Evolutionary conservation across 2,113 vertebrate genomes (phyloP), one percentile per base, ranked within the genome.

Genomic region (Perognathus longimembris): DNA sequence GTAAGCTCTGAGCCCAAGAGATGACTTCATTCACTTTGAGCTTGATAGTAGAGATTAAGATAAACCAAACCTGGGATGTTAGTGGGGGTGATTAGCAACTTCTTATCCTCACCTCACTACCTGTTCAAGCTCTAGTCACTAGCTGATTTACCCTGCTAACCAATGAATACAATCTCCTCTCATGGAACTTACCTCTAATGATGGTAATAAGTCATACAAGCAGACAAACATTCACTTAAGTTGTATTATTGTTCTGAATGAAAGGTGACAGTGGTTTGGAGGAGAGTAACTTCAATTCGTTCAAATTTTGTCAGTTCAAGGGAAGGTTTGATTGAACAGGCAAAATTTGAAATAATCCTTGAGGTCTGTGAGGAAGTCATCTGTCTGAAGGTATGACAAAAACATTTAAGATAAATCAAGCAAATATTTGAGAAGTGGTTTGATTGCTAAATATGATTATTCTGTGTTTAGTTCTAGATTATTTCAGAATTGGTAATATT

Each of bases 401-500:
- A 89, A 30, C 9, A 32, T 85, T 86, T 61, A 22, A 14, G 64
- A 18, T 70, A 76, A 78, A 88, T n/a, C 70, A 40, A 83, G 50
- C 30, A 89, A 57, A 69, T 32, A 75, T 50, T 67, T 67, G 45
- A 57, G 66, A 89, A 92, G 38, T 42, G 6, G 24, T 70, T 76
- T 76, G 85, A 76, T 83, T 84, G 32, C 50, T 85, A 76, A 92
- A 57, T 73, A 80, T 3, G 8, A 26, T 50, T 67, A 26, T 14
- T 4, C 30, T 34, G 4, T 73, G 85, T 78, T n/a, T 85, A 73
- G 34, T 40, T 10, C 18, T 30, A 85, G 28, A 54, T 21, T 92
- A 9, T 81, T 94, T 87, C 6, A 75, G 78, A 88, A 78, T 61
- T 93, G 85, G 36, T 32, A 57, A 9, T 82, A 70, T 85, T 92